A percentile compares a stretch with the other conserved stretches of the same genome.
phyloP scores from a whole-genome alignment of 2,113 vertebrate genomes.

The Chamaetylas fuelleborni region DNA sequence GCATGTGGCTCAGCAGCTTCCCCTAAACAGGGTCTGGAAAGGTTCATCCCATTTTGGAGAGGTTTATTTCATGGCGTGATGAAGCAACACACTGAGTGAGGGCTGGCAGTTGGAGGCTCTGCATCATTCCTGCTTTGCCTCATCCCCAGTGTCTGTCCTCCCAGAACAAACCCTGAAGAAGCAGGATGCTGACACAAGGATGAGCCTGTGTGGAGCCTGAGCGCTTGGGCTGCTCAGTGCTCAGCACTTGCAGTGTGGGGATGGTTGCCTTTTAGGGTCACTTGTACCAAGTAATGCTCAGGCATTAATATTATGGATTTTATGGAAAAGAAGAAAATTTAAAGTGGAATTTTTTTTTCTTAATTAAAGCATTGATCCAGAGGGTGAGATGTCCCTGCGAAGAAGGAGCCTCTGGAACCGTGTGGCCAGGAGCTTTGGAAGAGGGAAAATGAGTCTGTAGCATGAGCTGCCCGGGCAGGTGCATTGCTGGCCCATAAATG shows the following conservation, averaged over 20 bases:
- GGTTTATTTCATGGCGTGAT: accelerated
- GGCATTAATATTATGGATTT: neutral
- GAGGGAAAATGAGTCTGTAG: neutral
- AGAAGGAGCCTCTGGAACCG: accelerated
- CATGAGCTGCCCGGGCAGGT: neutral
- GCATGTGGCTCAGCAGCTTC: neutral
- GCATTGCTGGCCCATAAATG: accelerated
- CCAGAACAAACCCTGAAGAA: neutral
- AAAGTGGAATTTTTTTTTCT: neutral
- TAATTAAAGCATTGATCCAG: neutral
- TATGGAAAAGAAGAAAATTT: neutral
- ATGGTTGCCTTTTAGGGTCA: neutral
- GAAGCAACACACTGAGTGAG: accelerated
- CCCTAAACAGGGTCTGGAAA: neutral
- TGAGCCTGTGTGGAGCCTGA: accelerated
- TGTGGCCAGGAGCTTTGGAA: neutral
- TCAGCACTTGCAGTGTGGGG: accelerated
- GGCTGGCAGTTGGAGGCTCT: accelerated
- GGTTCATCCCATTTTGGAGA: neutral
- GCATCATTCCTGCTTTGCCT: neutral
- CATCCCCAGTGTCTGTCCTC: neutral
- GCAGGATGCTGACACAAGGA: neutral
- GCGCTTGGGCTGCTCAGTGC: neutral
- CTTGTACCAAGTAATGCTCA: neutral
- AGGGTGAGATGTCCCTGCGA: neutral